Conservation (phyloP, 2,888 invertebrate species). For the Drosophila infuscata region DNA sequence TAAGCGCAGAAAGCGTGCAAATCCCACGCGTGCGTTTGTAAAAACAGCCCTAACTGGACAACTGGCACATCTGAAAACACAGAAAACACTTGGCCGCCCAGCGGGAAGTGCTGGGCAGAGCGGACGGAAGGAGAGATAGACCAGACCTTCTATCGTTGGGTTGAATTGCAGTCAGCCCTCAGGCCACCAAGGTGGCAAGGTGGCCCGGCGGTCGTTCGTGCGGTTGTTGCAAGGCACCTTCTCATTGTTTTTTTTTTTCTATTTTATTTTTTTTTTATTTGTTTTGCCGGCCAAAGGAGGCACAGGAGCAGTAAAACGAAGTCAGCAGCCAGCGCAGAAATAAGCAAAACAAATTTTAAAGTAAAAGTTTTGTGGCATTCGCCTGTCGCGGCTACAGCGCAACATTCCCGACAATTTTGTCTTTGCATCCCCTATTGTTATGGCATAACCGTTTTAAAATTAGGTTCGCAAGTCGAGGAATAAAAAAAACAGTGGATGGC, state of each 20-base stretch:
- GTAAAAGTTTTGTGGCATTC: conserved; percentile 71
- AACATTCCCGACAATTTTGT: conserved; percentile 47
- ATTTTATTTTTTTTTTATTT: not conserved
- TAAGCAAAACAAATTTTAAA: conserved; percentile 65
- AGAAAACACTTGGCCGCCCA: conserved; percentile 32
- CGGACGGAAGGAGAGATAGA: not conserved
- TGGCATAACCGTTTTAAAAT: conserved; percentile 9
- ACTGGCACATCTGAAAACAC: conserved; percentile 24
- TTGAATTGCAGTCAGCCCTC: conserved; percentile 76
- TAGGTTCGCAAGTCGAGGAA: not conserved
- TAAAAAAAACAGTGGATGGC: not conserved
- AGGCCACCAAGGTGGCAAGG: conserved; percentile 52
- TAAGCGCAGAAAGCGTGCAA: conserved; percentile 71
- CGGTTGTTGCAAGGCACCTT: conserved; percentile 23
- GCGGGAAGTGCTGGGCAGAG: not conserved
- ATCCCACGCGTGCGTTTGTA: conserved; percentile 74
- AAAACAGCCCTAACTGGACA: conserved; percentile 33
- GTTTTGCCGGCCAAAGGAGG: not conserved
- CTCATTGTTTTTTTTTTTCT: not conserved
- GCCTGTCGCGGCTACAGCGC: conserved; percentile 55
- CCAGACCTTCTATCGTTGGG: conserved; percentile 63
- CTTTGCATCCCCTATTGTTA: conserved; percentile 5
- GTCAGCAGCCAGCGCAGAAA: conserved; percentile 28
- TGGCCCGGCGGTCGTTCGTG: conserved; percentile 49
- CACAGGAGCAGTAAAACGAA: conserved; percentile 24